phyloP scores from a whole-genome alignment of 2,888 invertebrate genomes.

The Brenthis ino region DNA sequence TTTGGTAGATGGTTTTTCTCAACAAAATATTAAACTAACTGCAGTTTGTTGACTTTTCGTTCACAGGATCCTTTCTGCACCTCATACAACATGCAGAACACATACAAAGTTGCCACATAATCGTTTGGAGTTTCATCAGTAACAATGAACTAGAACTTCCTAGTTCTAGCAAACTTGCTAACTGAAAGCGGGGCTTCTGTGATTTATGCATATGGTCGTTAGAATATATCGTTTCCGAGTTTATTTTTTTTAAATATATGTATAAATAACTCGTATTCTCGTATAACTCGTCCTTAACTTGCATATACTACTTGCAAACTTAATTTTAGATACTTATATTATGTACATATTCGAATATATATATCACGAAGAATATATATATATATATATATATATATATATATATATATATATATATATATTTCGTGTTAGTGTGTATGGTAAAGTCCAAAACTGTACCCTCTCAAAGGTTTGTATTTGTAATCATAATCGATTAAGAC shows the following conservation, averaged over 20 bases:
- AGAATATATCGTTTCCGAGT: conserved; percentile 18
- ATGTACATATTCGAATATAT: no score
- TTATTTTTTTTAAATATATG: conserved; percentile 8
- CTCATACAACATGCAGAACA: conserved; percentile 37
- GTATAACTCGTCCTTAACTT: neutral
- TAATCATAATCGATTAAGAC: no score
- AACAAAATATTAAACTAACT: conserved; percentile 16
- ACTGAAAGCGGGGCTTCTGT: conserved; percentile 27
- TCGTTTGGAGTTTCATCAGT: conserved; percentile 39
- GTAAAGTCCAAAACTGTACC: no score
- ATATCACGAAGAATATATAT: no score
- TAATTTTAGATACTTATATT: no score
- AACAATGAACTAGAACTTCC: conserved; percentile 38
- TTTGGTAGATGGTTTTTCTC: neutral
- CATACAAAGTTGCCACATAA: conserved; percentile 39
- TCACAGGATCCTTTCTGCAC: conserved; percentile 23
- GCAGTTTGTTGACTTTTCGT: conserved; percentile 34
- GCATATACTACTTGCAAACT: no score
- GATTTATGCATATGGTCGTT: conserved; percentile 36
- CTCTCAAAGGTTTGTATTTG: no score
- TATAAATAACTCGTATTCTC: neutral
- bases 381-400: no score
- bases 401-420: no score
- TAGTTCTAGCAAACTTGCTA: conserved; percentile 34
- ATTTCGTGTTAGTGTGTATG: no score